Base-by-base conservation (phyloP, 2,888 invertebrate species). In the Oxyscelio sp. region DNA sequence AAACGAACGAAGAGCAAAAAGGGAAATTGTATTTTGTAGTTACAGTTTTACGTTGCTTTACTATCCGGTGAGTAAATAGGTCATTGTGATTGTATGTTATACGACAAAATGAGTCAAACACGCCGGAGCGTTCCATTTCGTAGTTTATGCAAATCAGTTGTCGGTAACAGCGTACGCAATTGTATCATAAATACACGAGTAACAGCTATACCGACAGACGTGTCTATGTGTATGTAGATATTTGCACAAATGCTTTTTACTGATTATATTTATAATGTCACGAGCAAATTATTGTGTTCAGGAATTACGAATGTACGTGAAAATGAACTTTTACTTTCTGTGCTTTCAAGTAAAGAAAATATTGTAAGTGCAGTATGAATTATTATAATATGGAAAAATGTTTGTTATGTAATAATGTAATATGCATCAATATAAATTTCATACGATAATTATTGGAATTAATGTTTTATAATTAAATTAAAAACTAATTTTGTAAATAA, bases 141-240 rank as follows among this genome's bases (percentile, higher is more conserved):
- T 61, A 78, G 61, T 70, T 78, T 54, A 78, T 78, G 70, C 59
- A 78, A 78, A 78, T 78, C 70, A 70, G 70, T 78, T 78, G 78
- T 78, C 78, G 54, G 68, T 59, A 78, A 70, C 70, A 78, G 61
- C 59, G 61, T 31, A 61, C 31, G 54, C 61, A 78, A 61, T 78
- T 59, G 50, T 77, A 68, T 31, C 68, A 68, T 58, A 65, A 74
- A 75, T 65, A 63, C 40, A 65, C 52, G 75, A 45, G 56, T 56
- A 65, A 48, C 65, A 56, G 48, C 74, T 38, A 54, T 74, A 74
- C 54, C 74, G 71, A 71, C 71, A 38, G 48, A 15, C 58, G 22
- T 38, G 21, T 48, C 19, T 73, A 13, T 34, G 48, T 15, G 15
- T 0, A 11, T 21, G 17, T 24, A 22, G 17, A 21, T 31, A 24